Evolutionary conservation across 1,140 invertebrate species (phyloP).

Genomic region (Macrobrachium nipponense): DNA sequence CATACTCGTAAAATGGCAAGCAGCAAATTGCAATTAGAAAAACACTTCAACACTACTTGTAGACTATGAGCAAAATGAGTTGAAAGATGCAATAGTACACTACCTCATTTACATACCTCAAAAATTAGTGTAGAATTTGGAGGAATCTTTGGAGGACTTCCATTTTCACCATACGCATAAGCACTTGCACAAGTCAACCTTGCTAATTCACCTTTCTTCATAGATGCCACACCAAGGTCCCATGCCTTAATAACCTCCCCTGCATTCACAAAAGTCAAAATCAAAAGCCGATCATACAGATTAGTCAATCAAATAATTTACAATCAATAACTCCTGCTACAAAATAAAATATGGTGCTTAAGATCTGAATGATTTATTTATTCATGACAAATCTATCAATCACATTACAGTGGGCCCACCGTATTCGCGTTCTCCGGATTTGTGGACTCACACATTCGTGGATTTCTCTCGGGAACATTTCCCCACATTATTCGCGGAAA

Average conservation of each 20-base stretch:
- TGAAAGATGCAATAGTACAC: neutral
- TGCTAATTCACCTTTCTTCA: conserved; percentile 92
- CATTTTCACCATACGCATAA: conserved; percentile 90
- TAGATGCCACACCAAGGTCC: conserved; percentile 93
- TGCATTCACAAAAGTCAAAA: conserved; percentile 65
- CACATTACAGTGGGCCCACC: no score
- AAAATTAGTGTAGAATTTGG: conserved; percentile 90
- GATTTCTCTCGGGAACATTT: no score
- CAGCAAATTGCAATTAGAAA: neutral
- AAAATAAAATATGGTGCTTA: neutral
- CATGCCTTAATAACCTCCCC: conserved; percentile 92
- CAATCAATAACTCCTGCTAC: neutral
- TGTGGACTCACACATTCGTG: no score
- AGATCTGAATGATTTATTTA: no score
- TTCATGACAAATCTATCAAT: no score
- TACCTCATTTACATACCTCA: conserved; percentile 76
- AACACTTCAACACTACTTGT: neutral
- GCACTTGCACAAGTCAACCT: conserved; percentile 87
- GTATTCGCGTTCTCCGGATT: no score
- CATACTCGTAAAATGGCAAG: neutral
- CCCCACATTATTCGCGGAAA: no score
- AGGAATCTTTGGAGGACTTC: conserved; percentile 90
- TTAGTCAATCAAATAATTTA: conserved; percentile 38
- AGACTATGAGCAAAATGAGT: neutral
- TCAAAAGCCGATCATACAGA: neutral